Evolutionary conservation across 2,113 vertebrate species (phyloP), one percentile per base, ranked within the genome.

Genomic region (Burhinus bistriatus): DNA sequence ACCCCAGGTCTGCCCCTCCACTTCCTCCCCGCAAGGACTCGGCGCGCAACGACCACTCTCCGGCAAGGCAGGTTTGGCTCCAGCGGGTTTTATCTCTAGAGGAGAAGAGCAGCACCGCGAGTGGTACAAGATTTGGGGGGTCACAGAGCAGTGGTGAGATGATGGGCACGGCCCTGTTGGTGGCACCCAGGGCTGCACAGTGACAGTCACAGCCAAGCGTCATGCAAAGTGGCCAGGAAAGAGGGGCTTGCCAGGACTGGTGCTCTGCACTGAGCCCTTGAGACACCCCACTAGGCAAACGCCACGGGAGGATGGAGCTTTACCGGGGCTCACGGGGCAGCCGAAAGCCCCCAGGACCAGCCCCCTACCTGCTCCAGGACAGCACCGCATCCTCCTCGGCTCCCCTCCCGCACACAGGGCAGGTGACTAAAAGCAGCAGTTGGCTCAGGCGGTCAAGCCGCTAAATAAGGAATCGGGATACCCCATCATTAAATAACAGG

Each of bases 11-110:
- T 55, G 23, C 11, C 17, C 2, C 17, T 10, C 15, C 20, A 1
- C n/a, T 57, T 17, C 15, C 22, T 36, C 58, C 27, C 1, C 1
- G 0, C 1, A 0, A 20, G 62, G 30, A 12, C 45, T 7, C 2
- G 2, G 22, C 10, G 0, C 5, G 0, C 69, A 95, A 40, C 34
- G 51, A 97, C 1, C 80, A 87, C 88, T 70, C 71, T 54, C 34
- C 1, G 4, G 29, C 5, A 3, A 82, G 40, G 40, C 72, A 82
- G 52, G 25, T 57, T 79, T 89, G 89, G 73, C 87, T 95, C 87
- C 97, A 96, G 89, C 58, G 5, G 66, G 66, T 94, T 97, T 97
- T 96, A 97, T 96, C 73, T 95, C 93, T 95, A 95, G 80, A 90
- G 83, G 92, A 92, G n/a, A 47, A 86, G 32, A 86, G 90, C 76